Conservation (phyloP, 2,797 vertebrate species). For the Acanthurus leucopareius region DNA sequence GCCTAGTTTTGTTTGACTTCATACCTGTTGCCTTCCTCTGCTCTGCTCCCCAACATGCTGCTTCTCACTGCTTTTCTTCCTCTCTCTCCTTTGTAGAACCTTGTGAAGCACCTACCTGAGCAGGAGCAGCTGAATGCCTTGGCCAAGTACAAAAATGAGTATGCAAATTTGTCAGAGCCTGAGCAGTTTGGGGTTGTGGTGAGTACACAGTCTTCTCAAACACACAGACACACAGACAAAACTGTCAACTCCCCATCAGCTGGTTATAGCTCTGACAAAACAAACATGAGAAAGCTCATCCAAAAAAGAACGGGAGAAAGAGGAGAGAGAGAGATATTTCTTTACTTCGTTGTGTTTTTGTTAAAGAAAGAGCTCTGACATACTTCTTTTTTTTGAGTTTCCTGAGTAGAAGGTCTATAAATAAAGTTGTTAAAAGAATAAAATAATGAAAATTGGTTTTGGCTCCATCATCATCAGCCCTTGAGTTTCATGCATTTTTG, state of each 20-base stretch:
- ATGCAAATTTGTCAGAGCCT: slow-evolving; percentile 92
- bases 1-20: background rate
- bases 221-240: background rate
- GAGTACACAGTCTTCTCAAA: slow-evolving; percentile 74
- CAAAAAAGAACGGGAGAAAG: too few species aligned
- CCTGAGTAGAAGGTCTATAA: background rate
- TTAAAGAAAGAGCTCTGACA: slow-evolving; percentile 1
- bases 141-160: slow-evolving; percentile 91
- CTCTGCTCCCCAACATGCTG: background rate
- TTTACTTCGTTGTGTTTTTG: background rate
- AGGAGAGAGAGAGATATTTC: background rate
- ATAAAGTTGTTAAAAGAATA: too few species aligned
- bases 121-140: slow-evolving; percentile 92
- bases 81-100: slow-evolving; percentile 87
- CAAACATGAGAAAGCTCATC: background rate
- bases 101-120: slow-evolving; percentile 96
- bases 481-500: too few species aligned
- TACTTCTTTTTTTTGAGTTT: background rate
- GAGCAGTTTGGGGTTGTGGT: slow-evolving; percentile 98
- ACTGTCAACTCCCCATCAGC: too few species aligned
- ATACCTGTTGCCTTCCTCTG: background rate
- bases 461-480: too few species aligned
- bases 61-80: slow-evolving; percentile 11
- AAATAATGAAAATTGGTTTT: too few species aligned
- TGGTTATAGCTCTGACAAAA: background rate